These are phyloP conservation scores for Lordiphosa andalusiaca DNA, from an alignment of 2,888 invertebrate species.

Conservation along the genomic window DNA sequence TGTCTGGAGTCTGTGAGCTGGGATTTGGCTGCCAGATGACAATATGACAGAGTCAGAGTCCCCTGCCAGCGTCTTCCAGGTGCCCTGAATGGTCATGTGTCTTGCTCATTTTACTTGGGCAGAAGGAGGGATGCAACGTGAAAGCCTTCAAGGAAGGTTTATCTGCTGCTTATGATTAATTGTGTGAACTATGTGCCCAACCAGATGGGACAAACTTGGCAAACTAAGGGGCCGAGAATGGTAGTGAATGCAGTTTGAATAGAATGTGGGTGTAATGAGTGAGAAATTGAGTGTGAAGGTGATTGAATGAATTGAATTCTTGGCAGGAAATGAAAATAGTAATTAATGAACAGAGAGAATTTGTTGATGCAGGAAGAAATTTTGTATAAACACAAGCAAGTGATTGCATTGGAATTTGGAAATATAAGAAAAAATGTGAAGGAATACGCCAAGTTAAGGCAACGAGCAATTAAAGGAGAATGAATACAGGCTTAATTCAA, in stretches of 20 bases:
- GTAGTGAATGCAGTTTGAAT: not conserved
- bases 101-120: constrained; percentile 9
- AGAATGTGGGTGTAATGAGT: not conserved
- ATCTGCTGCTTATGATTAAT: constrained; percentile 10
- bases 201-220: not conserved
- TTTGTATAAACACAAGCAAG: not conserved
- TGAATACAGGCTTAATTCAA: too few relatives aligned
- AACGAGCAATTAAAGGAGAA: too few relatives aligned
- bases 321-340: too few relatives aligned
- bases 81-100: constrained; percentile 7
- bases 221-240: not conserved
- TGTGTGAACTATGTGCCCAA: constrained; percentile 2
- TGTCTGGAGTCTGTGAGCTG: constrained; percentile 14
- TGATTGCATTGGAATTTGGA: not conserved
- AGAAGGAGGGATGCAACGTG: constrained; percentile 1
- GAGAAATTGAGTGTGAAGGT: too few relatives aligned
- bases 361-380: too few relatives aligned
- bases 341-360: too few relatives aligned
- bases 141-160: constrained; percentile 2
- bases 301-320: too few relatives aligned
- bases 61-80: constrained; percentile 4
- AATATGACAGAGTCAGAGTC: constrained; percentile 37
- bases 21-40: constrained; percentile 39
- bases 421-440: not conserved
- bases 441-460: too few relatives aligned